Percentiles rank a stretch among this genome's conserved stretches.
These are phyloP conservation scores for Grantiella picta DNA, from an alignment of 2,113 vertebrate species.

Conservation along the genomic window DNA sequence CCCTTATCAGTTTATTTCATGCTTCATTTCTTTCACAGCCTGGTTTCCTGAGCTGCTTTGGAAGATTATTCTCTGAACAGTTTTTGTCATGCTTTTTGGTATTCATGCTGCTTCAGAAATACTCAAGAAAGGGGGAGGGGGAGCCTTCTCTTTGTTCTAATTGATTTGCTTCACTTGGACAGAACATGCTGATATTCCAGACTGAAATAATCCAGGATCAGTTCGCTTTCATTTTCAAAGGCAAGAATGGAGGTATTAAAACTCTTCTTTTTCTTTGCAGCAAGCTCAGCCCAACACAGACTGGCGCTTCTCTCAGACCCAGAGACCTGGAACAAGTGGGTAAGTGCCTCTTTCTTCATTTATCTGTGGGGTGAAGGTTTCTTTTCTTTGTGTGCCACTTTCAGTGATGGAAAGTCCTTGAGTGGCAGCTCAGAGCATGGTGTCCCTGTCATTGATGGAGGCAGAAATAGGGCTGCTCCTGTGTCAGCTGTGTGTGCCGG, in stretches of 20 bases:
- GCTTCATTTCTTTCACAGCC: conserved; percentile 63
- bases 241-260: conserved; percentile 50
- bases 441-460: background rate
- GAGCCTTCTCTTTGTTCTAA: conserved; percentile 31
- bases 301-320: conserved; percentile 97
- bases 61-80: conserved; percentile 30
- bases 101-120: conserved; percentile 19
- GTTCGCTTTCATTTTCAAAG: background rate
- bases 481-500: background rate
- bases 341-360: conserved; percentile 72
- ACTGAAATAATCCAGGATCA: conserved; percentile 52
- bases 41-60: conserved; percentile 46
- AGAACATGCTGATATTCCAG: background rate
- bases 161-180: conserved; percentile 40
- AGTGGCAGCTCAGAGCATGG: background rate
- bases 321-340: conserved; percentile 97
- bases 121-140: background rate
- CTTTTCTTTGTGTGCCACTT: background rate
- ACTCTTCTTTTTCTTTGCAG: conserved; percentile 80
- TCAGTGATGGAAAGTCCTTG: background rate
- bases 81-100: conserved; percentile 36
- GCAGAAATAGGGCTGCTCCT: background rate
- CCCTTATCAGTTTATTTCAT: conserved; percentile 65
- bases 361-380: background rate
- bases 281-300: conserved; percentile 96